Conservation (phyloP, 2,888 invertebrate species). For the Drosophila nr. perissopoda region DNA sequence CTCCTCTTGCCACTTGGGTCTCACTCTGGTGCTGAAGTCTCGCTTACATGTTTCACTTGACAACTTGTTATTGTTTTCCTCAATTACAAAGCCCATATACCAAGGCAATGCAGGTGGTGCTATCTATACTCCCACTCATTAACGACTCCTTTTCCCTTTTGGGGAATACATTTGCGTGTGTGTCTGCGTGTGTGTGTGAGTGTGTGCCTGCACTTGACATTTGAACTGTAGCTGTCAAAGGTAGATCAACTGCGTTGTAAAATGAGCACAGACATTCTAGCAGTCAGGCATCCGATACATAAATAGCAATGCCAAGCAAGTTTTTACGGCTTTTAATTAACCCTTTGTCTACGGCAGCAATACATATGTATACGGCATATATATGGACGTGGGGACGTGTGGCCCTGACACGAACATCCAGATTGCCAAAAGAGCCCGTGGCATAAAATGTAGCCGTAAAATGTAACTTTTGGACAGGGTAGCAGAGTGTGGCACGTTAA, state of each 20-base stretch:
- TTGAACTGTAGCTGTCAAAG: slow-evolving; percentile 77
- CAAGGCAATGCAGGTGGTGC: slow-evolving; percentile 11
- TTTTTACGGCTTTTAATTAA: slow-evolving; percentile 75
- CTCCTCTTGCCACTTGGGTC: slow-evolving; percentile 14
- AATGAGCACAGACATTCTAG: slow-evolving; percentile 28
- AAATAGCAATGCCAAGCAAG: slow-evolving; percentile 49
- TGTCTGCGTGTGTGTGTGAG: slow-evolving; percentile 14
- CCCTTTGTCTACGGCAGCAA: slow-evolving; percentile 61
- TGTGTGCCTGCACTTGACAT: slow-evolving; percentile 71
- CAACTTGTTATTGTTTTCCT: slow-evolving; percentile 77
- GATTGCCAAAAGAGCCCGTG: slow-evolving; percentile 49
- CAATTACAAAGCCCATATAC: slow-evolving; percentile 64
- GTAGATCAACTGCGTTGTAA: slow-evolving; percentile 45
- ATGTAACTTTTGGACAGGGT: slow-evolving; percentile 17
- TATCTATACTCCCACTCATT: background rate
- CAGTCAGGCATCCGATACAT: slow-evolving; percentile 32
- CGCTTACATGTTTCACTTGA: slow-evolving; percentile 69
- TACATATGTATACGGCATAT: background rate
- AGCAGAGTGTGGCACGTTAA: slow-evolving; percentile 15
- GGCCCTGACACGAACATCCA: slow-evolving; percentile 73
- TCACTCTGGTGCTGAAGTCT: slow-evolving; percentile 57
- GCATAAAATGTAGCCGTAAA: slow-evolving; percentile 35
- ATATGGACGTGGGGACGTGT: slow-evolving; percentile 23
- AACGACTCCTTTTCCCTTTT: background rate
- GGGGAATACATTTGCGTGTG: slow-evolving; percentile 2